phyloP scores from a whole-genome alignment of 2,888 invertebrate genomes.

The Agrochola lychnidis region DNA sequence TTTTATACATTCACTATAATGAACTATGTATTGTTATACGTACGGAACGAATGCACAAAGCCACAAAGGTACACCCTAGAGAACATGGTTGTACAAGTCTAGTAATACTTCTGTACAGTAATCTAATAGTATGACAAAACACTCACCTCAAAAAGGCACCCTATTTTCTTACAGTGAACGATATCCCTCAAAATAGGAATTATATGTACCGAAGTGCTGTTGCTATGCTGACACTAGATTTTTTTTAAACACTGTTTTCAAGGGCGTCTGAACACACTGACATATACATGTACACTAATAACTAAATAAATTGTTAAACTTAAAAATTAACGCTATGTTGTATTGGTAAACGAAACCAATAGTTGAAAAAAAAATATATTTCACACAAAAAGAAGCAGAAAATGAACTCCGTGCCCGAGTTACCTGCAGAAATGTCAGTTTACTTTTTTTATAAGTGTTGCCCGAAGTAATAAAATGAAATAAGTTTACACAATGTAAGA shows the following conservation, averaged over 20 bases:
- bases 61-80: conserved; percentile 64
- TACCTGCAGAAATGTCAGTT: conserved; percentile 76
- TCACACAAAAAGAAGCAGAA: conserved; percentile 76
- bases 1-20: conserved; percentile 54
- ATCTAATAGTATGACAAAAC: conserved; percentile 40
- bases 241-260: conserved; percentile 87
- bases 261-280: conserved; percentile 84
- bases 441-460: conserved; percentile 61
- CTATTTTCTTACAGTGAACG: conserved; percentile 71
- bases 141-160: conserved; percentile 85
- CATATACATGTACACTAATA: conserved; percentile 68
- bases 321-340: conserved; percentile 63
- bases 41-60: conserved; percentile 67
- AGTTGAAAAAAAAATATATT: conserved; percentile 69
- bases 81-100: conserved; percentile 15
- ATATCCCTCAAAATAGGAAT: conserved; percentile 79
- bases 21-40: conserved; percentile 59
- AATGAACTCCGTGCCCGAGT: conserved; percentile 74
- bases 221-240: conserved; percentile 89
- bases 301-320: conserved; percentile 59
- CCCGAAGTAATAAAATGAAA: conserved; percentile 28
- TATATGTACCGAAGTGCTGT: conserved; percentile 83
- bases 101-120: conserved; percentile 2
- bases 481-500: neutral
- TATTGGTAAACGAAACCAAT: conserved; percentile 68